These are phyloP conservation scores for Trissoscelio sp. DNA, from an alignment of 2,888 invertebrate species.

Conservation along the genomic window DNA sequence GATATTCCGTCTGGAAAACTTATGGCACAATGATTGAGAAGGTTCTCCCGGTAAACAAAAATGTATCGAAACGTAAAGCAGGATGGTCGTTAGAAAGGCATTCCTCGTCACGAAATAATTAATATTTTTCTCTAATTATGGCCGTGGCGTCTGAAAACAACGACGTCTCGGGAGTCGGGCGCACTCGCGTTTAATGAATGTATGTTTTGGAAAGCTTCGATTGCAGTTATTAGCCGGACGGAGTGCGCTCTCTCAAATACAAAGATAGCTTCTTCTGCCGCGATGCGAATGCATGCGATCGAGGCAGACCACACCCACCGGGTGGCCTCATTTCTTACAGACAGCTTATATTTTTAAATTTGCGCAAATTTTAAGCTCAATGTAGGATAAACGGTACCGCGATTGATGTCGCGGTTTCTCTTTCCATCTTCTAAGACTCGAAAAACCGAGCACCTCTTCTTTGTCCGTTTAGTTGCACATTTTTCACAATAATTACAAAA, in stretches of 20 bases:
- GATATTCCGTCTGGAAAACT: neutral
- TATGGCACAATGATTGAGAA: constrained; percentile 57
- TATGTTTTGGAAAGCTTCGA: constrained; percentile 59
- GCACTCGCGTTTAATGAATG: constrained; percentile 30
- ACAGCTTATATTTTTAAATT: constrained; percentile 49
- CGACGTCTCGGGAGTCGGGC: constrained; percentile 6
- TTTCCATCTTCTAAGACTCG: neutral
- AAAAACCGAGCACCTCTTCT: neutral
- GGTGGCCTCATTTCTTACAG: constrained; percentile 60
- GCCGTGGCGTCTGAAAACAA: neutral
- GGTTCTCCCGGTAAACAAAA: constrained; percentile 4
- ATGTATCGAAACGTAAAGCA: no score
- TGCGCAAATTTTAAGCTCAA: constrained; percentile 55
- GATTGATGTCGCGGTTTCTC: constrained; percentile 36
- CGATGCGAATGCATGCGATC: constrained; percentile 42
- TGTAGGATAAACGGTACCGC: constrained; percentile 26
- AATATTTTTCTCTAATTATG: constrained; percentile 19
- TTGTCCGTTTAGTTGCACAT: no score
- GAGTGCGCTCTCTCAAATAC: constrained; percentile 57
- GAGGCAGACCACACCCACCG: constrained; percentile 63
- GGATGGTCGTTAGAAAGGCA: no score
- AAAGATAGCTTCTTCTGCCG: constrained; percentile 62
- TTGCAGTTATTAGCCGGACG: constrained; percentile 61
- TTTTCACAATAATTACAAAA: no score
- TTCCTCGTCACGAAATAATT: constrained; percentile 24